phyloP scores from a whole-genome alignment of 2,888 invertebrate species.

The Lasioglossum figueresi region DNA sequence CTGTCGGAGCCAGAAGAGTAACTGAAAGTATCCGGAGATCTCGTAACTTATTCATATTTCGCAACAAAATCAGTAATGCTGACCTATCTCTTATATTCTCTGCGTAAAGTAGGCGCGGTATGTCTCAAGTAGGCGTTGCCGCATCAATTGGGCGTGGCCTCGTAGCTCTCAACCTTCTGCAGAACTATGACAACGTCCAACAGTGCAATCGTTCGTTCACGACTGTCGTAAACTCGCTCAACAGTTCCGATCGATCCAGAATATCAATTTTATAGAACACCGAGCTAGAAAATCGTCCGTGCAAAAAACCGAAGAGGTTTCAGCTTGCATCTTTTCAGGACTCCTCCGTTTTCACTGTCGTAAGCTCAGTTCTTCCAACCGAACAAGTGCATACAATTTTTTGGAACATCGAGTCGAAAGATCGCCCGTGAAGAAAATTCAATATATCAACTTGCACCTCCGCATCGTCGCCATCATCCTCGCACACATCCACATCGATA shows the following conservation, averaged over 20 bases:
- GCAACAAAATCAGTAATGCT: background rate
- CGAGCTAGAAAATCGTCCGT: background rate
- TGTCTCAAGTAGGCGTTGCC: no score
- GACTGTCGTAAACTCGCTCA: no score
- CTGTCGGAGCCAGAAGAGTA: background rate
- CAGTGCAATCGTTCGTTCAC: no score
- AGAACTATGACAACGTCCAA: background rate
- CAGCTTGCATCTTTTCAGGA: no score
- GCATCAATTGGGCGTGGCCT: background rate
- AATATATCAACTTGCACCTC: no score
- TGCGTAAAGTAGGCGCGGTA: background rate
- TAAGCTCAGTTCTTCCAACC: background rate
- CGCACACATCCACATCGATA: no score
- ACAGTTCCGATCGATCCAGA: no score
- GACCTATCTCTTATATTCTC: background rate
- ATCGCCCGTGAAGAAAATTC: no score
- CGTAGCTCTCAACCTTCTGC: background rate
- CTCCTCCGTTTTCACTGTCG: no score
- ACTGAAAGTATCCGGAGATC: background rate
- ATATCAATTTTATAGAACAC: background rate
- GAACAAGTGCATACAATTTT: background rate
- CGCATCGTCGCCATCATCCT: no score
- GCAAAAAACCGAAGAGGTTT: no score
- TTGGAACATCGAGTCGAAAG: background rate
- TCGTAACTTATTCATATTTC: no score